Conservation (phyloP, 2,113 vertebrate species). For the Rhea americana region DNA sequence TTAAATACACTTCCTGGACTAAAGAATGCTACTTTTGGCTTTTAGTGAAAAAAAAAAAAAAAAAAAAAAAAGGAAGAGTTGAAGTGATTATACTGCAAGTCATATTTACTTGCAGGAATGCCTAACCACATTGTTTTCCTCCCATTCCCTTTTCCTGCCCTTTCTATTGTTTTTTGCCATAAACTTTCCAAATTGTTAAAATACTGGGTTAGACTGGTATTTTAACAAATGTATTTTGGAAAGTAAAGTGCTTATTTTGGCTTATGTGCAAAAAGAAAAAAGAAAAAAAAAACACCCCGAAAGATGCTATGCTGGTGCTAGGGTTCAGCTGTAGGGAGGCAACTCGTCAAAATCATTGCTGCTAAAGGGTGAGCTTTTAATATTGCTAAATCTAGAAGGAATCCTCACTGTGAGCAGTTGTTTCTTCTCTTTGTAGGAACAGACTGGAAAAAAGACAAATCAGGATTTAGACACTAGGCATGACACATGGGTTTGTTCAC, state of each 20-base stretch:
- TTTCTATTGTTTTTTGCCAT: constrained; percentile 49
- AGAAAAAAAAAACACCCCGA: constrained; percentile 3
- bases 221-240: constrained; percentile 62
- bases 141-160: neutral
- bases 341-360: neutral
- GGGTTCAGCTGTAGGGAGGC: neutral
- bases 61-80: neutral
- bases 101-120: constrained; percentile 66
- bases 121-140: constrained; percentile 71
- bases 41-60: constrained; percentile 41
- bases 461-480: neutral
- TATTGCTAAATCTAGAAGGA: neutral
- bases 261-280: neutral
- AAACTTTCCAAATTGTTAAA: constrained; percentile 62
- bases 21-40: constrained; percentile 66
- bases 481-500: neutral
- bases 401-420: neutral
- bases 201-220: constrained; percentile 49
- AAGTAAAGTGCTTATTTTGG: constrained; percentile 71
- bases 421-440: neutral
- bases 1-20: constrained; percentile 11
- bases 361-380: neutral
- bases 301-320: neutral
- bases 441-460: neutral
- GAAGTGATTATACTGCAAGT: neutral